phyloP scores from a whole-genome alignment of 2,113 vertebrate species.

The Hoplias malabaricus region DNA sequence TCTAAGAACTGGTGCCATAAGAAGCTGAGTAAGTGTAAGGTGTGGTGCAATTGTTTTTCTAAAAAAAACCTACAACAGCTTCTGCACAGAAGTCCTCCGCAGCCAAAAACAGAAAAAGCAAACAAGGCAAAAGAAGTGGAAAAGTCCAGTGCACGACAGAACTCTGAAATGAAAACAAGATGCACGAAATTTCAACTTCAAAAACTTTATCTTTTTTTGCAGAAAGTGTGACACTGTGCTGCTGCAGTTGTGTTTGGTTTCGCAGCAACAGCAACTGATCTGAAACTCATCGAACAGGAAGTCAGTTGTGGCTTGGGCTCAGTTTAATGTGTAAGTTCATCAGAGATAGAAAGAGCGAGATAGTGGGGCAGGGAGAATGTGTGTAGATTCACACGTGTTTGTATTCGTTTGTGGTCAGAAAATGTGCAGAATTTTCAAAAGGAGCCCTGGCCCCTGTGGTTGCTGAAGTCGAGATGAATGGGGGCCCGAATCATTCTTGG shows the following conservation, averaged over 20 bases:
- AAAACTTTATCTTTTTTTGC: neutral
- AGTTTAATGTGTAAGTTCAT: constrained; percentile 68
- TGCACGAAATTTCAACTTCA: constrained; percentile 5
- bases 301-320: constrained; percentile 74
- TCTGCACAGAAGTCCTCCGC: neutral
- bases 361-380: constrained; percentile 53
- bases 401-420: neutral
- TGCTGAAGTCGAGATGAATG: neutral
- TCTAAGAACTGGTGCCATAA: neutral
- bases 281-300: constrained; percentile 75
- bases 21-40: neutral
- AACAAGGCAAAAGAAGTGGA: neutral
- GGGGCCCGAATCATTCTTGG: neutral
- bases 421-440: constrained; percentile 27
- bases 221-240: constrained; percentile 6
- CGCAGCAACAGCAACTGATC: constrained; percentile 62
- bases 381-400: constrained; percentile 43
- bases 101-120: neutral
- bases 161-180: neutral
- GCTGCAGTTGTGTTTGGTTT: constrained; percentile 57
- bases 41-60: constrained; percentile 17
- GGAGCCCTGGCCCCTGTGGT: neutral
- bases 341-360: too few relatives aligned
- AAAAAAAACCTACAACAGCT: too few relatives aligned
- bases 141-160: neutral